Base-by-base conservation (phyloP, 2,113 vertebrate genomes). In the Channa argus region DNA sequence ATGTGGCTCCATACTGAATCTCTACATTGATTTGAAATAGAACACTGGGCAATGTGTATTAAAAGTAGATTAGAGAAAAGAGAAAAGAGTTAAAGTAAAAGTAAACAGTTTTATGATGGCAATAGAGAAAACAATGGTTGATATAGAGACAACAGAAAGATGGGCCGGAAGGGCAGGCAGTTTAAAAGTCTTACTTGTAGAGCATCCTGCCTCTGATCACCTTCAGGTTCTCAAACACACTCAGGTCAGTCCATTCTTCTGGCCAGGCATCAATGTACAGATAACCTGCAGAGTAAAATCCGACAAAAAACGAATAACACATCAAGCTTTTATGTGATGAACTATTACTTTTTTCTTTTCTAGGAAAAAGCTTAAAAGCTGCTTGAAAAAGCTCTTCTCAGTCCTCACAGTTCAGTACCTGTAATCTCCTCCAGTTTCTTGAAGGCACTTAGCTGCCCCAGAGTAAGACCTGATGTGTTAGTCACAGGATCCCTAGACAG, bases 191-290 rank as follows among this genome's bases (percentile, higher is more conserved):
- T 92, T 94, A 98, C 98, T 96, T 97, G 86, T 98, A 95, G 38
- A 98, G 94, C 76, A 96, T 93, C 14, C 96, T 91, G 66, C 97
- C 98, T 62, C 97, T 89, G 91, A 99, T 97, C 71, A 97, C 92
- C 68, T 92, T 94, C 59, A 99, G 94, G 77, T 97, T 99, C 77
- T 97, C 95, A 92, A 99, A 99, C 61, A 96, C 93, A 0, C 90
- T 89, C 76, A 99, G 92, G 86, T 96, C 84, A 12, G 74, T 68
- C 87, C 93, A 79, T 69, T 83, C 87, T 0, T 93, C 89, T 0
- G 97, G 96, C 98, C 98, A 99, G 0, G 95, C 94, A 0, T 97
- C 96, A 33, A 99, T 95, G 89, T 98, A 98, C 68, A 99, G 89
- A 88, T 96, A 99, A 13, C 97, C 98, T 99, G 91, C 14, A 63